Conservation (phyloP, 2,797 vertebrate genomes). For the Ctenopoma kingsleyae region DNA sequence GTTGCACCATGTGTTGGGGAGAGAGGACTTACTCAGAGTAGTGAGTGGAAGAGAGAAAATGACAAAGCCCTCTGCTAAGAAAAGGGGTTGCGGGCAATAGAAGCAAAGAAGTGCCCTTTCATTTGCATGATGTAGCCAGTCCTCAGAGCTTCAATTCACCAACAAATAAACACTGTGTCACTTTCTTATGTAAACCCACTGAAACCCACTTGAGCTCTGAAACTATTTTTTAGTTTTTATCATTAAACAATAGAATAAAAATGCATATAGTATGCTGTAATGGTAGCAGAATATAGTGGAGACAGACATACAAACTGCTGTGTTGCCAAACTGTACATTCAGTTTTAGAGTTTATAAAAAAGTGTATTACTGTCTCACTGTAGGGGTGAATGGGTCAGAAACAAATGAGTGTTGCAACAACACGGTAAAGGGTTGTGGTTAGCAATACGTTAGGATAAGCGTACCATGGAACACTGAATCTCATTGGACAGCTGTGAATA, state of each 20-base stretch:
- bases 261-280: neutral
- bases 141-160: constrained; percentile 34
- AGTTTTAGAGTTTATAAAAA: neutral
- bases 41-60: constrained; percentile 41
- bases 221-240: neutral
- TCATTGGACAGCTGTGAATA: constrained; percentile 66
- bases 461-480: constrained; percentile 32
- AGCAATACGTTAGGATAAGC: constrained; percentile 37
- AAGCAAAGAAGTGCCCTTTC: constrained; percentile 35
- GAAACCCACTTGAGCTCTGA: neutral
- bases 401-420: constrained; percentile 25
- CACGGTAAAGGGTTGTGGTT: constrained; percentile 26
- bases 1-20: constrained; percentile 14
- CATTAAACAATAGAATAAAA: neutral
- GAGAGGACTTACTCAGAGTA: constrained; percentile 5
- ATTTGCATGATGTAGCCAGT: constrained; percentile 40
- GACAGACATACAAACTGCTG: neutral
- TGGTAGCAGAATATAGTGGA: neutral
- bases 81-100: constrained; percentile 12
- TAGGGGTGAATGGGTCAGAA: constrained; percentile 10
- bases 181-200: constrained; percentile 18
- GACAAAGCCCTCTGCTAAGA: constrained; percentile 29
- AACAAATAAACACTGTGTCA: constrained; percentile 44
- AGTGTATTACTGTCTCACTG: neutral
- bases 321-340: neutral